These are phyloP conservation scores for Poecilia gillii DNA, from an alignment of 2,797 vertebrate species.

Conservation along the genomic window DNA sequence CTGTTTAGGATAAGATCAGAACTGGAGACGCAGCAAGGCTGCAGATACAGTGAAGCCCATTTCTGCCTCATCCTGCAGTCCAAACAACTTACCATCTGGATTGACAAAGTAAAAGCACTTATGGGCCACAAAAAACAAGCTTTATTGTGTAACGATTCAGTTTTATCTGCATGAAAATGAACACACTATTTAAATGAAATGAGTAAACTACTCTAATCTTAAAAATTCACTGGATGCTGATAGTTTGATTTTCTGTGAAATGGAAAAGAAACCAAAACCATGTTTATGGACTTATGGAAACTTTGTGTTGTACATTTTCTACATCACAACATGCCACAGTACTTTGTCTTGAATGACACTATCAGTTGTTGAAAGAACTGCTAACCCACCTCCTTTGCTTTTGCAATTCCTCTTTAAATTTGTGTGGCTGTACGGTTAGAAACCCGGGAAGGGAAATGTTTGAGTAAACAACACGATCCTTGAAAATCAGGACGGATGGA, in stretches of 20 bases:
- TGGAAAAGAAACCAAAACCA: not conserved
- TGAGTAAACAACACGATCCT: not conserved
- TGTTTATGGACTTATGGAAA: not conserved
- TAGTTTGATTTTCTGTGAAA: not conserved
- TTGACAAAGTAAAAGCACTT: not conserved
- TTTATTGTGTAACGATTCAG: not conserved
- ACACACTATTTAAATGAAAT: not conserved
- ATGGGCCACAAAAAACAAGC: not conserved
- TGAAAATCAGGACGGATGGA: too few species aligned
- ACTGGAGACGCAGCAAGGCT: conserved; percentile 25
- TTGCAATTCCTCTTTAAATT: not conserved
- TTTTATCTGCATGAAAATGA: not conserved
- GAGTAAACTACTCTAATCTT: not conserved
- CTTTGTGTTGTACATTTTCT: not conserved
- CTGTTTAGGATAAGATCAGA: conserved; percentile 45
- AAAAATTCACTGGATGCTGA: not conserved
- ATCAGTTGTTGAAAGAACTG: too few species aligned
- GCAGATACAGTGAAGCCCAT: conserved; percentile 38
- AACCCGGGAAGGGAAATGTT: not conserved
- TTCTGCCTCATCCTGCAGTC: conserved; percentile 6
- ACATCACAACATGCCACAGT: not conserved
- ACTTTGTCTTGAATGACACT: too few species aligned
- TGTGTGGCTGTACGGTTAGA: not conserved
- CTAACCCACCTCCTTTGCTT: not conserved
- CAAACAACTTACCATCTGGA: not conserved